These are phyloP conservation scores for Dipodomys merriami DNA, from an alignment of 2,113 vertebrate species.

Conservation along the genomic window DNA sequence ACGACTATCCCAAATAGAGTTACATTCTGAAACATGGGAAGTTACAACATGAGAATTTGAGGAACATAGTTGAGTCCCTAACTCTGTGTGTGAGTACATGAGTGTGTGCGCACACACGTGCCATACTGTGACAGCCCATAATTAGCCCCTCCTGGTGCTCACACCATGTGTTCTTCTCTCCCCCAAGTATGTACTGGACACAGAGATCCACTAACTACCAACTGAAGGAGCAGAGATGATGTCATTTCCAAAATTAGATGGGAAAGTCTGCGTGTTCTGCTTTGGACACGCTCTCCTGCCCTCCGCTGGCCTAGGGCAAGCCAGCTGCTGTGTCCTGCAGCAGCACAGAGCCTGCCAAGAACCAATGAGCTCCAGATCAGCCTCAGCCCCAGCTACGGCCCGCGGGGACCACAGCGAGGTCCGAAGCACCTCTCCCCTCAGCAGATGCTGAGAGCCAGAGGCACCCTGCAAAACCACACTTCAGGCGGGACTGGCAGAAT, in stretches of 20 bases:
- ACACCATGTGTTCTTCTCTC: neutral
- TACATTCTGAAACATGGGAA: neutral
- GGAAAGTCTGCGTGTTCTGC: neutral
- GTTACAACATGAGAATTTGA: neutral
- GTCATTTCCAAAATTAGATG: neutral
- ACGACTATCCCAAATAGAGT: neutral
- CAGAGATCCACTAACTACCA: neutral
- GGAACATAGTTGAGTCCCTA: neutral
- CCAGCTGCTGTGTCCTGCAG: neutral
- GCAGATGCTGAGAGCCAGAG: neutral
- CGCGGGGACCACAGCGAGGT: neutral
- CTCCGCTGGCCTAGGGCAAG: neutral
- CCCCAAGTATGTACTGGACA: neutral
- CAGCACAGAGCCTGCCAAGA: neutral
- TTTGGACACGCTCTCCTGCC: neutral
- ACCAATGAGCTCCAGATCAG: neutral
- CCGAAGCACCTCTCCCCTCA: neutral
- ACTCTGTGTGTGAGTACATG: too few species aligned
- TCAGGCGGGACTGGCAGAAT: neutral
- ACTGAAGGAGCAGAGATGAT: neutral
- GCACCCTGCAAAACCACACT: neutral
- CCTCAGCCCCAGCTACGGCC: neutral
- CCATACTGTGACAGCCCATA: neutral
- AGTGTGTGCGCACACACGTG: neutral
- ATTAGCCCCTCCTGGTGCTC: neutral